phyloP scores from a whole-genome alignment of 2,113 vertebrate species.

The Naja naja region DNA sequence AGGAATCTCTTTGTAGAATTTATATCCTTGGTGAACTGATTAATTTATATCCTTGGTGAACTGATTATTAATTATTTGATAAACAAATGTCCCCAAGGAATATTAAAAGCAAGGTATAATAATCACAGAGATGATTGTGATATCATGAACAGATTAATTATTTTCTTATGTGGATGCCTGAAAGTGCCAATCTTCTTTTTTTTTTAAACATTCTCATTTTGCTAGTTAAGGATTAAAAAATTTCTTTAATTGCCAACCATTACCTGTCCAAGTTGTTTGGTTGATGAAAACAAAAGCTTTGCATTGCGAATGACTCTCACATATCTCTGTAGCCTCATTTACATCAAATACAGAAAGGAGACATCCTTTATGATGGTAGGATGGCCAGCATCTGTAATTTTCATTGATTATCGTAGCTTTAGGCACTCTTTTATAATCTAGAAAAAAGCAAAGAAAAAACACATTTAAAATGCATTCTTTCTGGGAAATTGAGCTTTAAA shows the following conservation, averaged over 20 bases:
- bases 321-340: conserved; percentile 77
- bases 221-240: background rate
- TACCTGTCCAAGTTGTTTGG: conserved; percentile 90
- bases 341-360: conserved; percentile 81
- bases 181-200: background rate
- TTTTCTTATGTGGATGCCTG: background rate
- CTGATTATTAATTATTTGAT: background rate
- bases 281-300: conserved; percentile 83
- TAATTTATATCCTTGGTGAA: background rate
- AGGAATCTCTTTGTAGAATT: background rate
- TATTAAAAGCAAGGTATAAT: background rate
- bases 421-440: conserved; percentile 77
- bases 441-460: conserved; percentile 34
- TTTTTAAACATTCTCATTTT: background rate
- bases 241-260: background rate
- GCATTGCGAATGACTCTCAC: conserved; percentile 83
- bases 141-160: background rate
- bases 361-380: conserved; percentile 83
- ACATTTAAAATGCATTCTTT: background rate
- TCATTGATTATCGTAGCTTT: conserved; percentile 73
- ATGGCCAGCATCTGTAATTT: conserved; percentile 88
- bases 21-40: background rate
- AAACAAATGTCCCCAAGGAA: background rate
- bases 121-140: background rate
- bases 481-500: background rate